Base-by-base conservation (phyloP, 1,140 invertebrate species). In the Camponotus vicinus region DNA sequence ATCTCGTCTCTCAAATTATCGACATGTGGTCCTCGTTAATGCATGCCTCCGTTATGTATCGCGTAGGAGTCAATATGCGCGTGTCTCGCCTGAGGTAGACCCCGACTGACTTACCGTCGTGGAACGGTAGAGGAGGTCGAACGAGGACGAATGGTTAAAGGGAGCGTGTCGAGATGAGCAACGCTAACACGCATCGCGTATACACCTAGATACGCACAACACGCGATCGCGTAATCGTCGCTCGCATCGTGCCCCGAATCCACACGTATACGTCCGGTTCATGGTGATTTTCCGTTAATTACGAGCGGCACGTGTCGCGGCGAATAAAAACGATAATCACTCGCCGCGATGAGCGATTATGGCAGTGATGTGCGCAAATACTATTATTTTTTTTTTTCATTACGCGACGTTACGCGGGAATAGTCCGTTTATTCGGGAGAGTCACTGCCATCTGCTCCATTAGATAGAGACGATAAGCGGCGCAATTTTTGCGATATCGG, bases 11-110 rank as follows among this genome's bases (percentile, higher is more conserved):
- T 73, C n/a, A 32, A 15, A 18, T 52, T 18, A 32, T 37, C 32
- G 34, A 52, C 49, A 1, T 15, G 13, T 52, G 15, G 49, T 13
- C 13, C 34, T 5, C 37, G 57, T 49, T 49, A 57, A 69, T 15
- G 52, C 13, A 37, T 7, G 37, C 2, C 63, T 55, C 40, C 15
- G 32, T 75, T 15, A 21, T 21, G 78, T 73, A 86, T 88, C 66
- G 63, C 37, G 69, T n/a, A 66, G 63, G 90, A 93, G 92, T 92
- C 92, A 92, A 93, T 93, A 92, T 88, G 86, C 76, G 92, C 87
- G 88, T 88, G 88, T 79, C 92, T 92, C 91, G 92, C 91, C 89
- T 92, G 92, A 91, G 82, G 34, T 59, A 84, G 89, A 88, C 78
- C 49, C 5, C 90, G 92, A 92, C 79, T 92, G 90, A 92, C 91